phyloP scores from a whole-genome alignment of 2,888 invertebrate species.

The Dasypolia templi region DNA sequence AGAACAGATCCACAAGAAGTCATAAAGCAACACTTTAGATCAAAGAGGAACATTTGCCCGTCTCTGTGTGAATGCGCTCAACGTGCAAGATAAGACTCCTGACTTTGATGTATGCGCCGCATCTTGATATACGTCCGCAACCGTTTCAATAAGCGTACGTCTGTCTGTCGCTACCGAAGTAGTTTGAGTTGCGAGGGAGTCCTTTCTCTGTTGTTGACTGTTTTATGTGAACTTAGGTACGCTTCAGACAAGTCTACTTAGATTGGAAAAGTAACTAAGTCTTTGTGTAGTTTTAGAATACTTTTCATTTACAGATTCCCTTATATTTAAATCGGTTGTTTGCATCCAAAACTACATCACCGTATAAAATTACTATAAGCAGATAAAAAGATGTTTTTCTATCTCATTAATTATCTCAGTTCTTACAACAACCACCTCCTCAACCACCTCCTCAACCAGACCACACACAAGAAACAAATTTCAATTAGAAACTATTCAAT shows the following conservation, averaged over 20 bases:
- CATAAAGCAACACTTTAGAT: constrained; percentile 63
- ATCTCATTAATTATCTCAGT: not conserved
- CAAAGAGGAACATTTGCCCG: constrained; percentile 62
- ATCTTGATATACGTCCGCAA: constrained; percentile 81
- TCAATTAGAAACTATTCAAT: constrained; percentile 50
- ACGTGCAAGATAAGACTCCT: constrained; percentile 75
- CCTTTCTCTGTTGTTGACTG: constrained; percentile 44
- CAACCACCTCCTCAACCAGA: constrained; percentile 1
- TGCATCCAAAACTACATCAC: not conserved
- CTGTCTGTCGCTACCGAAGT: constrained; percentile 68
- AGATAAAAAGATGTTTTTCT: not conserved
- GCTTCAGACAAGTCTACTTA: not conserved
- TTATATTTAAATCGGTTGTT: not conserved
- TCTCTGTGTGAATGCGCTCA: constrained; percentile 73
- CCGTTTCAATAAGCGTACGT: constrained; percentile 75
- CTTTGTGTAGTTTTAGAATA: not conserved
- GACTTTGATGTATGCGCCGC: constrained; percentile 84
- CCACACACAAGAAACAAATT: constrained; percentile 37
- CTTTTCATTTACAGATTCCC: not conserved
- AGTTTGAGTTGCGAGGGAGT: constrained; percentile 62
- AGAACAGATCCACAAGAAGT: constrained; percentile 57
- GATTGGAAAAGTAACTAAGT: constrained; percentile 12
- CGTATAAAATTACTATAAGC: not conserved
- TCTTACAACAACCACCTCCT: not conserved
- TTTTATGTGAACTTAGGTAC: constrained; percentile 18